Base-by-base conservation (phyloP, 2,888 invertebrate genomes). In the Agriopis aurantiaria region DNA sequence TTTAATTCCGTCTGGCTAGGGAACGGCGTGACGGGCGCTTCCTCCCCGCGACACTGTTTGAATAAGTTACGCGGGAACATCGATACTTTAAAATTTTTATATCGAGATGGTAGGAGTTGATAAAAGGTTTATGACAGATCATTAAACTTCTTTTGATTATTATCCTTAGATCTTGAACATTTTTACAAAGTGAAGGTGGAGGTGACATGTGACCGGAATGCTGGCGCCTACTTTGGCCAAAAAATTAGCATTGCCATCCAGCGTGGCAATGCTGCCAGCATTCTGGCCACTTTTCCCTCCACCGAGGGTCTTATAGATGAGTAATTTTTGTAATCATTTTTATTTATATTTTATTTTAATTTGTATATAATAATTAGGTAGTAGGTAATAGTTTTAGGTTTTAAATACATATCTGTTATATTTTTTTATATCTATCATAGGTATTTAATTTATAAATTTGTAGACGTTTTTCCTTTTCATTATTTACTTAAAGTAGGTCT, bases 1-100 rank as follows among this genome's bases (percentile, higher is more conserved):
- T 92, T 91, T 91, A 91, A 92, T 90, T 90, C 89, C 83, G 91
- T 91, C 91, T 90, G 86, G 90, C 88, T 88, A 85, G 86, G 84
- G 82, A 80, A 82, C 85, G 81, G 80, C 77, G 88, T 90, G 92
- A 90, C 88, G 90, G 85, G 75, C 82, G 87, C 85, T 91, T 93
- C 93, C 93, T 92, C 85, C 80, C 80, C 73, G 83, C 79, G 86
- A 90, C 90, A 84, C 85, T 80, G 80, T 79, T 85, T 84, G 92
- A 92, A 91, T 92, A 88, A 82, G 77, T 85, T 84, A 87, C 81
- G 74, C 40, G 40, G 41, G 40, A 51, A 41, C 59, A 67, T 79
- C 80, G 80, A 82, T 84, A 81, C 79, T 78, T 77, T 76, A 73
- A 80, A 62, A 53, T 45, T 46, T 62, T 62, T 62, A 61, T 52